Percentiles rank a stretch among this genome's conserved stretches.
These are phyloP conservation scores for Macrotus californicus DNA, from an alignment of 2,113 vertebrate genomes.

Conservation along the genomic window DNA sequence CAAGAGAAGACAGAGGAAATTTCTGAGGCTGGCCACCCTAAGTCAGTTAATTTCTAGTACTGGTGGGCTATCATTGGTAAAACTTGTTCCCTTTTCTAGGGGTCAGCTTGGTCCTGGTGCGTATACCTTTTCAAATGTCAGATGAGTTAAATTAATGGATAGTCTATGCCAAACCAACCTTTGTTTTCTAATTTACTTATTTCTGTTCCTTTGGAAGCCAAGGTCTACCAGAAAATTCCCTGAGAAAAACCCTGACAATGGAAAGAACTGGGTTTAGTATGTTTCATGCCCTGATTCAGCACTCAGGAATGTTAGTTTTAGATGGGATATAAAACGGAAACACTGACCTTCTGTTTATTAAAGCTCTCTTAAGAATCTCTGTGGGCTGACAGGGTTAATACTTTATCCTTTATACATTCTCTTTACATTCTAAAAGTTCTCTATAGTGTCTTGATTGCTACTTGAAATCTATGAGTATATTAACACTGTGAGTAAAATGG, in stretches of 20 bases:
- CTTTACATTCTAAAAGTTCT: background rate
- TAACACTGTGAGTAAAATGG: background rate
- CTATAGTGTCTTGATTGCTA: background rate
- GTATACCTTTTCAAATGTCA: background rate
- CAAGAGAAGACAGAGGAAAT: background rate
- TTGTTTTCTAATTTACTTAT: background rate
- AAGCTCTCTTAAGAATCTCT: background rate
- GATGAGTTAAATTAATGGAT: background rate
- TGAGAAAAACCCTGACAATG: background rate
- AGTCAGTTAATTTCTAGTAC: background rate
- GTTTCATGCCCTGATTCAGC: background rate
- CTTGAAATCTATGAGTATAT: background rate
- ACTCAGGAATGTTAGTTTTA: constrained; percentile 25
- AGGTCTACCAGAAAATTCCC: background rate
- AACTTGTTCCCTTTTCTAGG: background rate
- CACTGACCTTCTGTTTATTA: constrained; percentile 18
- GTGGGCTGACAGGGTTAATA: background rate
- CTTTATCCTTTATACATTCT: background rate
- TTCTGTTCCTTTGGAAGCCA: background rate
- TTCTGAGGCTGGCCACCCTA: background rate
- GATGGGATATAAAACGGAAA: constrained; percentile 27
- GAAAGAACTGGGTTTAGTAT: constrained; percentile 1
- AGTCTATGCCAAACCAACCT: background rate
- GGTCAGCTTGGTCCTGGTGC: background rate
- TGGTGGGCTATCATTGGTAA: background rate